Conservation (phyloP, 2,113 vertebrate genomes). For the Osmerus eperlanus region DNA sequence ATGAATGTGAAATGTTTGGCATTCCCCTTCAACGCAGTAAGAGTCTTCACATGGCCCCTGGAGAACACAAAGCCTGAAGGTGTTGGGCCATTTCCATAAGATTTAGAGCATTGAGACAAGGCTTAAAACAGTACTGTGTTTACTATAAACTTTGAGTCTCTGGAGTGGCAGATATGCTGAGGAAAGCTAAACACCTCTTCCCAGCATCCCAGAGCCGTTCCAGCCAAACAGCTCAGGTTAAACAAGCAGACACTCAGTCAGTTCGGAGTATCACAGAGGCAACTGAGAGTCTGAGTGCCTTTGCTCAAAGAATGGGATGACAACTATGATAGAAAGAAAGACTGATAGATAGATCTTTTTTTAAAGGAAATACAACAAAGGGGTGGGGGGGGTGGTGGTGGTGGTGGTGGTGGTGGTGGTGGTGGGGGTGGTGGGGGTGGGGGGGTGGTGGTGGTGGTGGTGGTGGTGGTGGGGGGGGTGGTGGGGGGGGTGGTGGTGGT, state of each 20-base stretch:
- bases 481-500: too few species aligned
- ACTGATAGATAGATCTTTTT: too few species aligned
- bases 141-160: conserved; percentile 64
- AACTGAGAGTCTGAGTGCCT: too few species aligned
- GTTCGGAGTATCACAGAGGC: too few species aligned
- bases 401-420: too few species aligned
- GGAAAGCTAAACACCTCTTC: conserved; percentile 32
- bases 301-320: too few species aligned
- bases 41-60: conserved; percentile 45
- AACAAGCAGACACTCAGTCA: not conserved
- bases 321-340: too few species aligned
- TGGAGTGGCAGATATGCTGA: conserved; percentile 26
- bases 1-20: conserved; percentile 74
- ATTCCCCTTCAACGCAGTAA: conserved; percentile 58
- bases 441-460: too few species aligned
- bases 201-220: not conserved
- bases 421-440: too few species aligned
- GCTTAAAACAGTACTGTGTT: conserved; percentile 55
- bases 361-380: too few species aligned
- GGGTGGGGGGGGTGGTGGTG: too few species aligned
- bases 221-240: not conserved
- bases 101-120: conserved; percentile 51
- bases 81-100: conserved; percentile 70
- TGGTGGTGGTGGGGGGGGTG: too few species aligned
- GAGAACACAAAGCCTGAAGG: conserved; percentile 61